These are phyloP conservation scores for Acanthacorydalis orientalis DNA, from an alignment of 2,888 invertebrate species.

Conservation along the genomic window DNA sequence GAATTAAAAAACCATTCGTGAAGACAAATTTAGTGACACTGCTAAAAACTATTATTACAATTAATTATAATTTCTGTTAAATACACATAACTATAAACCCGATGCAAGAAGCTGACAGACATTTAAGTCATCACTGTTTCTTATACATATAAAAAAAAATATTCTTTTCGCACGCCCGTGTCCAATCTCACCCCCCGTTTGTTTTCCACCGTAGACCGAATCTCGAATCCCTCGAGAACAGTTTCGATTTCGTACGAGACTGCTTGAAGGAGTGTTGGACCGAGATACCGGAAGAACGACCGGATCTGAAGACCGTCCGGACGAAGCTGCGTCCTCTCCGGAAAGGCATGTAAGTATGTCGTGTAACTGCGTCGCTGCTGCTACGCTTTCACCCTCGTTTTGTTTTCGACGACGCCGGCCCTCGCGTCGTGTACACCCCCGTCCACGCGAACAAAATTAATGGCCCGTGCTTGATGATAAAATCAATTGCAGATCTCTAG, in stretches of 20 bases:
- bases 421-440: too few species aligned
- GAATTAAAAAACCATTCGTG: too few species aligned
- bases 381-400: background rate
- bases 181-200: background rate
- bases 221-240: slow-evolving; percentile 57
- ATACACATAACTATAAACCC: too few species aligned
- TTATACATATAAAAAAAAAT: background rate
- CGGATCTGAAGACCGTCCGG: slow-evolving; percentile 71
- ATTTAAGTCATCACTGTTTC: too few species aligned
- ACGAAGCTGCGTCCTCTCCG: slow-evolving; percentile 62
- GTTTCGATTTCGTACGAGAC: slow-evolving; percentile 74
- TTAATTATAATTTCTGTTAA: too few species aligned
- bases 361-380: background rate
- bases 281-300: slow-evolving; percentile 61
- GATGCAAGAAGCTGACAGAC: too few species aligned
- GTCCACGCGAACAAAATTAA: too few species aligned
- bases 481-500: too few species aligned
- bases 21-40: too few species aligned
- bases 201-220: slow-evolving; percentile 42
- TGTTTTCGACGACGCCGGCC: background rate
- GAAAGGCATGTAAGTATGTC: slow-evolving; percentile 66
- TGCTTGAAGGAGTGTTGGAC: slow-evolving; percentile 79
- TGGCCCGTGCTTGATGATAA: too few species aligned
- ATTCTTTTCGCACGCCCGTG: background rate
- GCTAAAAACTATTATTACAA: too few species aligned